A percentile compares a stretch with the other conserved stretches of the same genome.
phyloP scores from a whole-genome alignment of 2,113 vertebrate genomes.

The Crotalus horridus region DNA sequence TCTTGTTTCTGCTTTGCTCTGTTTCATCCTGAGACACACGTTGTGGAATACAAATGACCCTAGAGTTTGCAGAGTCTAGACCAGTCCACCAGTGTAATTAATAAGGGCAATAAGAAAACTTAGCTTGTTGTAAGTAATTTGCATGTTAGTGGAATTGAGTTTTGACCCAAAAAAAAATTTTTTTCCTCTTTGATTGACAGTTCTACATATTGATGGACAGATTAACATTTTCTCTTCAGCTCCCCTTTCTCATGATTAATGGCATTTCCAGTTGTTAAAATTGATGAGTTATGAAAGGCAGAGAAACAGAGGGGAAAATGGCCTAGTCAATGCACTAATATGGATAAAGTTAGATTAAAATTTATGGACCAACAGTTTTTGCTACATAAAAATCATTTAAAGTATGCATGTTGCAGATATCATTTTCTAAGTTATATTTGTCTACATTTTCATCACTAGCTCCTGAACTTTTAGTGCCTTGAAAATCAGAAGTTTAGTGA shows the following conservation, averaged over 20 bases:
- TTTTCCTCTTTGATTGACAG: neutral
- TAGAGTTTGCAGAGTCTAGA: neutral
- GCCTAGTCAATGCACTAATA: too few relatives aligned
- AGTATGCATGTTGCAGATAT: neutral
- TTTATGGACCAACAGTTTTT: neutral
- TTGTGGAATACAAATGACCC: conserved; percentile 20
- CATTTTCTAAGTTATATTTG: neutral
- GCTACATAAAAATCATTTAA: neutral
- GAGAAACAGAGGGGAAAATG: neutral
- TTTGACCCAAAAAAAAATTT: conserved; percentile 1
- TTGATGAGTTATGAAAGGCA: neutral
- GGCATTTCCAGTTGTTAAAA: neutral
- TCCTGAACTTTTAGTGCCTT: neutral
- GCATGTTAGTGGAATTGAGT: conserved; percentile 9
- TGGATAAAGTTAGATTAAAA: neutral
- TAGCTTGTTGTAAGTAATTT: neutral
- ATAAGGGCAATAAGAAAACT: conserved; percentile 27
- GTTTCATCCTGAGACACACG: neutral
- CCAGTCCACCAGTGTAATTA: conserved; percentile 3
- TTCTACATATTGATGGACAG: neutral
- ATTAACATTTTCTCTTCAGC: neutral
- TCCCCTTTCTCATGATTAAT: neutral
- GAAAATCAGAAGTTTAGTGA: neutral
- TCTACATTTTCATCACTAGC: neutral
- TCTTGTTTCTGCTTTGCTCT: conserved; percentile 44